A percentile compares a stretch with the other conserved stretches of the same genome.
Conservation (phyloP, 2,888 invertebrate genomes). For the Tinea trinotella region DNA sequence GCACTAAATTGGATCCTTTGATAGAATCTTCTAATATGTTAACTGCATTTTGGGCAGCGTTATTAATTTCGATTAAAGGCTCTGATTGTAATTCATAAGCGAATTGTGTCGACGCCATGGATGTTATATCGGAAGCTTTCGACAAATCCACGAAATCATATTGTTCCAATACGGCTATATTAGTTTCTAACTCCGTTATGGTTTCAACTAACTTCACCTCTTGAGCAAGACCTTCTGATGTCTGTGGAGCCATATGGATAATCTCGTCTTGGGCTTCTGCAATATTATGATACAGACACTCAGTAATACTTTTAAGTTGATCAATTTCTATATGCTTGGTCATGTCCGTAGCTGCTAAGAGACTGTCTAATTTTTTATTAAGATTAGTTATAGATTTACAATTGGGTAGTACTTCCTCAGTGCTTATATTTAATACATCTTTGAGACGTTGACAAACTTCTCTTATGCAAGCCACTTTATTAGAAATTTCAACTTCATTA, state of each 20-base stretch:
- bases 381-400: slow-evolving; percentile 31
- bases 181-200: slow-evolving; percentile 46
- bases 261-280: slow-evolving; percentile 46
- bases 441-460: slow-evolving; percentile 42
- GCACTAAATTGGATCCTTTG: slow-evolving; percentile 29
- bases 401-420: slow-evolving; percentile 23
- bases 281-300: slow-evolving; percentile 44
- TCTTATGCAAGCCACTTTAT: slow-evolving; percentile 40
- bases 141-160: slow-evolving; percentile 51
- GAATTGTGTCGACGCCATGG: slow-evolving; percentile 34
- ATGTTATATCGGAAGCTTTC: slow-evolving; percentile 39
- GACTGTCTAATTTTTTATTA: slow-evolving; percentile 33
- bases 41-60: slow-evolving; percentile 41
- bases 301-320: slow-evolving; percentile 40
- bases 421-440: slow-evolving; percentile 35
- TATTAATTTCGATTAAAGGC: slow-evolving; percentile 39
- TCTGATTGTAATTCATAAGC: slow-evolving; percentile 42
- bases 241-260: slow-evolving; percentile 38
- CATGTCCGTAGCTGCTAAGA: slow-evolving; percentile 41
- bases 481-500: slow-evolving; percentile 45
- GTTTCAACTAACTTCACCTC: slow-evolving; percentile 48
- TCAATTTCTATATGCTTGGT: slow-evolving; percentile 40
- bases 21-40: slow-evolving; percentile 39
- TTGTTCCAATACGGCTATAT: slow-evolving; percentile 50
- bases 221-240: slow-evolving; percentile 32